These are phyloP conservation scores for Poliocrania exsul DNA, from an alignment of 2,797 vertebrate species.

Conservation along the genomic window DNA sequence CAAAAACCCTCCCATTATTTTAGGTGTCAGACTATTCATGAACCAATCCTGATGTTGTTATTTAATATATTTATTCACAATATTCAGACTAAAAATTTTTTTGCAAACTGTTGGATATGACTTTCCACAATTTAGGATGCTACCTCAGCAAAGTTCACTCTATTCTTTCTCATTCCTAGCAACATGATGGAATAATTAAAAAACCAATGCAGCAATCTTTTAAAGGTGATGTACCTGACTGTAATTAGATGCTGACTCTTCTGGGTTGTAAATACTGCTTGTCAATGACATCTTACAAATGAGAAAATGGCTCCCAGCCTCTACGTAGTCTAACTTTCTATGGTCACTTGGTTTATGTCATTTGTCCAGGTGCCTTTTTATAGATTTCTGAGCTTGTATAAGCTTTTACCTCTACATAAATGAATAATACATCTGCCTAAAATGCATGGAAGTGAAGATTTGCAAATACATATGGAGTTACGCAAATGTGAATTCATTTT, in stretches of 20 bases:
- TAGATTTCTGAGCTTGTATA: not conserved
- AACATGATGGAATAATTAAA: not conserved
- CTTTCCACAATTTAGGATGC: not conserved
- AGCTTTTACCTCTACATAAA: not conserved
- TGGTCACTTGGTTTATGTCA: not conserved
- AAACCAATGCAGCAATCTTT: not conserved
- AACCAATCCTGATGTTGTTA: not conserved
- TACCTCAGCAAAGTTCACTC: not conserved
- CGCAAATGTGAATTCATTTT: not conserved
- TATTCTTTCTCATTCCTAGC: not conserved
- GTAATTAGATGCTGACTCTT: not conserved
- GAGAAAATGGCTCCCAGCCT: not conserved
- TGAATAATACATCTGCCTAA: not conserved
- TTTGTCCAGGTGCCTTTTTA: not conserved
- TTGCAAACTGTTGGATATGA: not conserved
- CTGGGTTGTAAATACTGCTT: not conserved
- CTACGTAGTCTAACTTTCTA: not conserved
- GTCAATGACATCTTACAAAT: not conserved
- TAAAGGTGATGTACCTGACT: not conserved
- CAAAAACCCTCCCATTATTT: not conserved
- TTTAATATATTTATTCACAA: not conserved
- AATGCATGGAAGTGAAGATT: not conserved
- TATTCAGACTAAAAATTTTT: not conserved
- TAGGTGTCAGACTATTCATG: not conserved
- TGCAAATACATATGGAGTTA: not conserved